Evolutionary conservation across 2,797 vertebrate species (phyloP).

Genomic region (Anabacerthia variegaticeps): DNA sequence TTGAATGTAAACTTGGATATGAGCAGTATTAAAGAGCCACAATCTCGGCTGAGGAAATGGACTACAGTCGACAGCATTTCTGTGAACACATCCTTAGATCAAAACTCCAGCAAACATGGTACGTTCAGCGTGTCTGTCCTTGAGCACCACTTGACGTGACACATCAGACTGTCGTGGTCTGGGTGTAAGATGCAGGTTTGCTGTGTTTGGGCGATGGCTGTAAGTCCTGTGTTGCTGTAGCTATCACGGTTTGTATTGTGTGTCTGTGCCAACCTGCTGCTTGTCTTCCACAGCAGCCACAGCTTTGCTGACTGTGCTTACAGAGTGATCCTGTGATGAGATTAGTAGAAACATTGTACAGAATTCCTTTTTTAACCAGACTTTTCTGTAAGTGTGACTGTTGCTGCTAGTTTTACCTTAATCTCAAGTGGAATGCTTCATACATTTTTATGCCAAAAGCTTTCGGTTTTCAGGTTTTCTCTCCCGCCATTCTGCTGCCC

Average conservation of each 20-base stretch:
- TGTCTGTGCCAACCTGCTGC: neutral
- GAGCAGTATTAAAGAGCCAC: conserved; percentile 94
- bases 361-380: neutral
- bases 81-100: conserved; percentile 90
- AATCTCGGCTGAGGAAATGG: conserved; percentile 96
- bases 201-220: neutral
- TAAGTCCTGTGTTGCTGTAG: neutral
- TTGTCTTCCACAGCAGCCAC: neutral
- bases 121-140: neutral
- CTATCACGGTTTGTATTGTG: neutral
- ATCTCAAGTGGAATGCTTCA: neutral
- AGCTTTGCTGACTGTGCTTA: neutral
- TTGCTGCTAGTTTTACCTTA: neutral
- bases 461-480: neutral
- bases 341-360: neutral
- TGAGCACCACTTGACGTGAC: rapidly evolving
- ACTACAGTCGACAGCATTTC: conserved; percentile 92
- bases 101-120: conserved; percentile 99
- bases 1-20: conserved; percentile 98
- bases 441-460: neutral
- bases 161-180: rapidly evolving
- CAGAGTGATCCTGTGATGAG: neutral
- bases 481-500: neutral
- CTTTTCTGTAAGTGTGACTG: neutral
- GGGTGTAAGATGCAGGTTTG: neutral